phyloP scores from a whole-genome alignment of 1,140 invertebrate genomes.

The Drosophila jambulina region DNA sequence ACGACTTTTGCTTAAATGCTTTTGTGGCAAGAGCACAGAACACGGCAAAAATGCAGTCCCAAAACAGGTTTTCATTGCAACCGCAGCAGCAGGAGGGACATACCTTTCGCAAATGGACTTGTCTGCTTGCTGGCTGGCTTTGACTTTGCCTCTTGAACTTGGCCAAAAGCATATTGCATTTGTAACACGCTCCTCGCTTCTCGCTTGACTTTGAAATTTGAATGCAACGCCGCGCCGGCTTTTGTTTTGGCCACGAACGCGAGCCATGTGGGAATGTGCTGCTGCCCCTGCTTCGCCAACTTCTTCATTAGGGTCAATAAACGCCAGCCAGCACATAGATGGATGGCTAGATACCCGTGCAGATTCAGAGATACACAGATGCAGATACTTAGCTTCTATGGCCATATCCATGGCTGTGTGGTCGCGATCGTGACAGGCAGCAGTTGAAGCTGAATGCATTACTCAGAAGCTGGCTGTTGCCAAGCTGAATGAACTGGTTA shows the following conservation, averaged over 20 bases:
- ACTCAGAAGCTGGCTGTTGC: slow-evolving; percentile 11
- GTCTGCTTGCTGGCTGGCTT: slow-evolving; percentile 12
- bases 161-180: slow-evolving; percentile 60
- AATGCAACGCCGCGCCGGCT: slow-evolving; percentile 43
- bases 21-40: slow-evolving; percentile 57
- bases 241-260: slow-evolving; percentile 49
- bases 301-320: slow-evolving; percentile 82
- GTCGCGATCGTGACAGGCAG: slow-evolving; percentile 35
- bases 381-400: slow-evolving; percentile 16
- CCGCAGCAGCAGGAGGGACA: slow-evolving; percentile 36
- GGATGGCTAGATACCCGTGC: slow-evolving; percentile 5
- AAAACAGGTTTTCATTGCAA: slow-evolving; percentile 70
- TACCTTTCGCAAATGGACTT: slow-evolving; percentile 21
- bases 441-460: slow-evolving; percentile 4
- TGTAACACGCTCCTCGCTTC: slow-evolving; percentile 49
- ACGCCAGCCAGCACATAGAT: slow-evolving; percentile 49
- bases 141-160: slow-evolving; percentile 72
- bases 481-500: slow-evolving; percentile 22
- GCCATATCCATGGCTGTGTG: slow-evolving; percentile 26
- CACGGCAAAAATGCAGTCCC: slow-evolving; percentile 43
- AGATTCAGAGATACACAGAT: slow-evolving; percentile 24
- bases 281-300: slow-evolving; percentile 30
- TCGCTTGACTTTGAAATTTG: slow-evolving; percentile 73
- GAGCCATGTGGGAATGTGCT: slow-evolving; percentile 21
- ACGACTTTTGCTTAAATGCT: slow-evolving; percentile 69